These are phyloP conservation scores for Nymphalis io DNA, from an alignment of 1,140 invertebrate genomes.

Conservation along the genomic window DNA sequence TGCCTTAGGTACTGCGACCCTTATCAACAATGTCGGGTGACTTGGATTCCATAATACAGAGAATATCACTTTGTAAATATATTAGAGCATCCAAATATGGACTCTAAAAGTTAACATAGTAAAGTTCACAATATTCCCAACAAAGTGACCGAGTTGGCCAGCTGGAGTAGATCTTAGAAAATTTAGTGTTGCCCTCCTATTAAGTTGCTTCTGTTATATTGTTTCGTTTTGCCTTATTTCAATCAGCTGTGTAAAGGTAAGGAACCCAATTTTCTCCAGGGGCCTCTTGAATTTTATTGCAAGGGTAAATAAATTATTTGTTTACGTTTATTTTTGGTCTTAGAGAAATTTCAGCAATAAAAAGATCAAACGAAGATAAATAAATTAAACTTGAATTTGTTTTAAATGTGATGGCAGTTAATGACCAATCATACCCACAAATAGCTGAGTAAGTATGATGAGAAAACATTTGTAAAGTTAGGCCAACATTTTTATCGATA, in stretches of 20 bases:
- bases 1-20: constrained; percentile 65
- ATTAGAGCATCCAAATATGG: constrained; percentile 12
- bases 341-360: neutral
- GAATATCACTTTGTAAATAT: constrained; percentile 49
- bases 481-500: too few species aligned
- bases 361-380: neutral
- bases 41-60: constrained; percentile 59
- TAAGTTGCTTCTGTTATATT: constrained; percentile 63
- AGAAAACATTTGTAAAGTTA: too few species aligned
- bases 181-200: constrained; percentile 60
- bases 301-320: constrained; percentile 26
- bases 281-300: constrained; percentile 28
- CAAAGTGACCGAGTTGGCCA: neutral
- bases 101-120: neutral
- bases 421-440: too few species aligned
- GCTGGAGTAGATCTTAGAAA: constrained; percentile 38
- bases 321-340: constrained; percentile 12
- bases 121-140: neutral
- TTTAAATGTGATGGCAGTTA: too few species aligned
- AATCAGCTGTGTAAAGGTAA: constrained; percentile 46
- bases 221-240: constrained; percentile 63
- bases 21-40: constrained; percentile 68
- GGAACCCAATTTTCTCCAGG: constrained; percentile 33
- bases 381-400: neutral
- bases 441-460: too few species aligned